A percentile compares a stretch with the other conserved stretches of the same genome.
phyloP scores from a whole-genome alignment of 2,113 vertebrate genomes.

The Myotis yumanensis region DNA sequence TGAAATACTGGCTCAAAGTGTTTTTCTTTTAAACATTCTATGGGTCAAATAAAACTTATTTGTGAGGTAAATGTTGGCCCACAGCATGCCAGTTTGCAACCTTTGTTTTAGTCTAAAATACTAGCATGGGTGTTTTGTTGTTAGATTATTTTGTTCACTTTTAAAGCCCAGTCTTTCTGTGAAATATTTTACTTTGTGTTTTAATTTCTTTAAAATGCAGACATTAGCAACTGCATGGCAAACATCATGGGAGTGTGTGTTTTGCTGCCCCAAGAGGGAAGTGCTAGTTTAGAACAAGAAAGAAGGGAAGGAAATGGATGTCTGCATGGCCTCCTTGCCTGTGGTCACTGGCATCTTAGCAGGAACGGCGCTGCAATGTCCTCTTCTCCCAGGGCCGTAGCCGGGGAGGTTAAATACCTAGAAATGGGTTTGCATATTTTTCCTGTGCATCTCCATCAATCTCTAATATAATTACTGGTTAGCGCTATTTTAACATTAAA shows the following conservation, averaged over 20 bases:
- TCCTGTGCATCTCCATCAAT: background rate
- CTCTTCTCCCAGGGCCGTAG: background rate
- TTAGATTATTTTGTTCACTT: background rate
- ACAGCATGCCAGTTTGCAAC: background rate
- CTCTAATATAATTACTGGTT: background rate
- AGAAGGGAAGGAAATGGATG: background rate
- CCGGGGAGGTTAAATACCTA: conserved; percentile 3
- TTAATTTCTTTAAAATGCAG: conserved; percentile 11
- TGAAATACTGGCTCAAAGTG: background rate
- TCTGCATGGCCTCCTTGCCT: background rate
- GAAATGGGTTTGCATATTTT: background rate
- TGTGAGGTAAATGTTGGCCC: background rate
- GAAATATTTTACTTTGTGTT: background rate
- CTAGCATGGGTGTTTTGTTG: background rate
- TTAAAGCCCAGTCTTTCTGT: background rate
- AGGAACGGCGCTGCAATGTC: background rate
- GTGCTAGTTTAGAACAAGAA: background rate
- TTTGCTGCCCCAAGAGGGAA: background rate
- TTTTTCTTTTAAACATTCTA: background rate
- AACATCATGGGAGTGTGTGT: background rate
- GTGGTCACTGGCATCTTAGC: background rate
- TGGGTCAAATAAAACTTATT: background rate
- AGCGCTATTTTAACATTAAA: background rate
- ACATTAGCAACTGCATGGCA: background rate
- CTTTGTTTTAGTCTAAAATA: conserved; percentile 1